Evolutionary conservation across 2,113 vertebrate species (phyloP), one percentile per base, ranked within the genome.

Genomic region (Tyto alba): DNA sequence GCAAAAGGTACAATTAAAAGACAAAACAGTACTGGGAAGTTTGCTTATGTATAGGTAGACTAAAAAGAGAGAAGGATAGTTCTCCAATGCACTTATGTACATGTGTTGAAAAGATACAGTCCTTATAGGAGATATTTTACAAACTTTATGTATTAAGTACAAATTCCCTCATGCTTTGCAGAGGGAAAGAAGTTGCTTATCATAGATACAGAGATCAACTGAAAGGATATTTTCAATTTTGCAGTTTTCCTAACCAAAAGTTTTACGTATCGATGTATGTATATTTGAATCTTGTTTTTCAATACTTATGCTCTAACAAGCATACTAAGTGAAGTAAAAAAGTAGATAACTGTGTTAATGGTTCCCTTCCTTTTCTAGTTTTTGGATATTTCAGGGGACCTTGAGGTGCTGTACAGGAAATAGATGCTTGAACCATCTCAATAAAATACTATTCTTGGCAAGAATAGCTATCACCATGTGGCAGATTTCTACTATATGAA

Each of bases 141-240:
- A 19, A 52, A 73, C n/a, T 57, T 67, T 3, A 41, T 13, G 13
- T 36, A 7, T 38, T 40, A 50, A 77, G 11, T n/a, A n/a, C 20
- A 57, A 16, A 53, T 74, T 84, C 21, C 5, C 5, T 64, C 4
- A 3, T 0, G 0, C 47, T 73, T 78, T 38, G 10, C 6, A 18
- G 16, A 27, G 27, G 14, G 23, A 43, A 41, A 45, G 15, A 81
- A 9, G 9, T 87, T 81, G 6, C 14, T 52, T 83, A 23, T 43
- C 30, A 4, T 69, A 26, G 13, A 36, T 72, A 75, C 64, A 66
- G 41, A 74, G n/a, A 38, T 45, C 30, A 74, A 7, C 16, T 40
- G 34, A 48, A 84, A 80, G 9, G 6, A 26, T 62, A 2, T 82
- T 77, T 77, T 76, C 18, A 48, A 27, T 53, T 85, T 68, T 74